phyloP scores from a whole-genome alignment of 1,140 invertebrate genomes.

The Linepithema humile region DNA sequence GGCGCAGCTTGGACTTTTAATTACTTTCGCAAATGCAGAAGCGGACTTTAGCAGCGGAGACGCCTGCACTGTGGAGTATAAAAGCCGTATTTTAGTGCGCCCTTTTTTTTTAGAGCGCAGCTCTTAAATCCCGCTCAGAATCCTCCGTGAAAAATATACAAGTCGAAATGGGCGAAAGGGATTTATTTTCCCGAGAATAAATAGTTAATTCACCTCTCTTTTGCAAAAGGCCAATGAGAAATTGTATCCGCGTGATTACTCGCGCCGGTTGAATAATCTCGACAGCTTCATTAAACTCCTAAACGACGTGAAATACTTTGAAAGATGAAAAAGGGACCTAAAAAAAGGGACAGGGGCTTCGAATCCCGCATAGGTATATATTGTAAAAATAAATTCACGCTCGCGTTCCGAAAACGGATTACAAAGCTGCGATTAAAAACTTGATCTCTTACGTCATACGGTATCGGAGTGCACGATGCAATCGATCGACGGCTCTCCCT shows the following conservation, averaged over 20 bases:
- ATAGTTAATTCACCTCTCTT: neutral
- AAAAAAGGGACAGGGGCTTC: no score
- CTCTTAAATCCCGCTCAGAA: neutral
- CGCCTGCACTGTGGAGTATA: neutral
- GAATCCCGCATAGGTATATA: neutral
- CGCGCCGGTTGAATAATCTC: conserved; percentile 20
- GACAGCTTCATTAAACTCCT: conserved; percentile 3
- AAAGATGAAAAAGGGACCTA: neutral
- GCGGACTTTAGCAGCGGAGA: neutral
- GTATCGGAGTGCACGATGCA: neutral
- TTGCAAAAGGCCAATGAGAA: neutral
- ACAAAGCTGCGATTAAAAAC: conserved; percentile 1
- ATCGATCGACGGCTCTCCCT: neutral
- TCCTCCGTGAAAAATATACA: neutral
- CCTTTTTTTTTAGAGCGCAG: neutral
- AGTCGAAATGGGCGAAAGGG: neutral
- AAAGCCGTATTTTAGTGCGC: neutral
- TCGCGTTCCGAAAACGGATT: neutral
- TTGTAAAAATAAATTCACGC: conserved; percentile 13
- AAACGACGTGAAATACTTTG: conserved; percentile 25
- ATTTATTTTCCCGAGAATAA: conserved; percentile 8
- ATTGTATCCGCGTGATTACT: conserved; percentile 15
- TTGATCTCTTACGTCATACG: neutral
- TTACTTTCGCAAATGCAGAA: conserved; percentile 12
- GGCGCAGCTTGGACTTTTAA: conserved; percentile 51